Evolutionary conservation across 1,140 invertebrate species (phyloP).

Genomic region (Heliconius nattereri): DNA sequence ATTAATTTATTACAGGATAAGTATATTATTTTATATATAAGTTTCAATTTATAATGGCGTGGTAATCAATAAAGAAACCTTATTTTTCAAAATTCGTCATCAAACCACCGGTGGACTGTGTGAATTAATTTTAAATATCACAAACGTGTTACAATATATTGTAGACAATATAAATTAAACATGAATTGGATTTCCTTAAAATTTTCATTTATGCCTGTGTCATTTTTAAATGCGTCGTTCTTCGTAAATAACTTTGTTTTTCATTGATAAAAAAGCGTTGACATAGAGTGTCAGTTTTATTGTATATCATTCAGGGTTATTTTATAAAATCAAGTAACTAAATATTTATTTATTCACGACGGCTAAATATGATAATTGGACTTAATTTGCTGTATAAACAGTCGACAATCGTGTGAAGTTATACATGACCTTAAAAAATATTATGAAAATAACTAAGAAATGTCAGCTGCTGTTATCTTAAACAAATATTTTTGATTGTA

Average conservation of each 20-base stretch:
- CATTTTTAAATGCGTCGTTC: conserved; percentile 30
- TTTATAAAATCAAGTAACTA: conserved; percentile 26
- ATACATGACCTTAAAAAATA: background rate
- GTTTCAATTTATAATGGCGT: conserved; percentile 33
- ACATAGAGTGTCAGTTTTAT: conserved; percentile 31
- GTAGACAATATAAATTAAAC: conserved; percentile 44
- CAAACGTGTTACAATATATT: conserved; percentile 25
- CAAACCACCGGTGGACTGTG: conserved; percentile 44
- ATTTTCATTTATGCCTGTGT: conserved; percentile 40
- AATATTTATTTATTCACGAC: conserved; percentile 37
- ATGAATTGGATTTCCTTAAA: conserved; percentile 39
- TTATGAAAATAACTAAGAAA: background rate
- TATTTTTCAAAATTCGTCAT: conserved; percentile 44
- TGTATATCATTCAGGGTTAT: conserved; percentile 15
- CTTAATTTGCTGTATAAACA: background rate
- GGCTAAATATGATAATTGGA: conserved; percentile 25
- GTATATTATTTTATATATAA: background rate
- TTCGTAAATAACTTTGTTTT: conserved; percentile 28
- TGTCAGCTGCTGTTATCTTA: conserved; percentile 15
- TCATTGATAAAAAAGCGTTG: conserved; percentile 29
- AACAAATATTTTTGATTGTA: conserved; percentile 7
- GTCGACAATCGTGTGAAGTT: background rate
- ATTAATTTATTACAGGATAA: conserved; percentile 5
- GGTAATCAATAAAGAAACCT: conserved; percentile 39
- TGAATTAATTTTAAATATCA: conserved; percentile 39